Conservation (phyloP, 2,113 vertebrate species). For the Salvelinus fontinalis region DNA sequence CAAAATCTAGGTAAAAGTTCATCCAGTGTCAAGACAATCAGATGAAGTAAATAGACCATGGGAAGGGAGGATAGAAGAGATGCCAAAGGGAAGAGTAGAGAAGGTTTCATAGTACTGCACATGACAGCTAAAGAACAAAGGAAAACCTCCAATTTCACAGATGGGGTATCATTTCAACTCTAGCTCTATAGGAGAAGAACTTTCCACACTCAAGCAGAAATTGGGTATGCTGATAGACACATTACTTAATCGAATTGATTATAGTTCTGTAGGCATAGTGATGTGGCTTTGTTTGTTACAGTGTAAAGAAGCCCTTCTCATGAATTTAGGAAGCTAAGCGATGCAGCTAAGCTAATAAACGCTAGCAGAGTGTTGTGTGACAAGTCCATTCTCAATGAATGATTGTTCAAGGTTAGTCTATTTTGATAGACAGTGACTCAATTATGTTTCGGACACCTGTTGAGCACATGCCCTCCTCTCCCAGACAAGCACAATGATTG, state of each 20-base stretch:
- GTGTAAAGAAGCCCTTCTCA: too few species aligned
- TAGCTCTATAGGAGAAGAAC: neutral
- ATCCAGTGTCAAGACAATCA: conserved; percentile 17
- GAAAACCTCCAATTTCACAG: neutral
- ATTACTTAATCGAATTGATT: neutral
- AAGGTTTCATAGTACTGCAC: too few species aligned
- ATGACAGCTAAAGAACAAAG: neutral
- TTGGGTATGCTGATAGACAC: neutral
- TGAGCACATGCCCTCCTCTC: conserved; percentile 63
- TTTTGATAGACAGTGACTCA: neutral
- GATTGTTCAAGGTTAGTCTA: neutral
- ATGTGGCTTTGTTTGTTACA: neutral
- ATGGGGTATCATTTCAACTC: neutral
- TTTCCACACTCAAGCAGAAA: neutral
- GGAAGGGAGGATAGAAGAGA: neutral
- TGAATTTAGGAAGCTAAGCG: too few species aligned
- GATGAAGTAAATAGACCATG: neutral
- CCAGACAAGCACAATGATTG: neutral
- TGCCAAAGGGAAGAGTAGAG: neutral
- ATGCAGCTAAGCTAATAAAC: too few species aligned
- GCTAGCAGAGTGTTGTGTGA: neutral
- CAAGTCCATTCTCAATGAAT: neutral
- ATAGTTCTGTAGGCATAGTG: neutral
- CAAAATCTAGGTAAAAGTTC: conserved; percentile 73
- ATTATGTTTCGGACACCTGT: conserved; percentile 85